phyloP scores from a whole-genome alignment of 2,113 vertebrate species.

The Cheilinus undulatus region DNA sequence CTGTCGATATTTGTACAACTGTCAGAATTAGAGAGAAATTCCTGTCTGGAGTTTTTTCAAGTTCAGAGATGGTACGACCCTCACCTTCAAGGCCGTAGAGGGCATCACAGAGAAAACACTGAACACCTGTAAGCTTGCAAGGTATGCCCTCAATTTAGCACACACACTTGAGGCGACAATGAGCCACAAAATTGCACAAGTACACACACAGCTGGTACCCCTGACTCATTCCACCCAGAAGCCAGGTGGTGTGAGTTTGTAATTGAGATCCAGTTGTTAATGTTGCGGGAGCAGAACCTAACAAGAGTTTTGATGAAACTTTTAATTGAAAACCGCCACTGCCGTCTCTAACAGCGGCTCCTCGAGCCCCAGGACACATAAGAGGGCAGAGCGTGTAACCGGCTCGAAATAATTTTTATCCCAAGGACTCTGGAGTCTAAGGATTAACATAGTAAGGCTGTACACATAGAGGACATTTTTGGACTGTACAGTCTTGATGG shows the following conservation, averaged over 20 bases:
- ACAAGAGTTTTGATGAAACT: conserved; percentile 60
- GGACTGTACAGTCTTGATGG: too few species aligned
- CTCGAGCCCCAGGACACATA: conserved; percentile 18
- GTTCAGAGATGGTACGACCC: conserved; percentile 10
- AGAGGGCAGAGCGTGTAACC: conserved; percentile 23
- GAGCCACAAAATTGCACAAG: conserved; percentile 18
- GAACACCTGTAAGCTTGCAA: conserved; percentile 51
- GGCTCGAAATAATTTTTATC: conserved; percentile 39
- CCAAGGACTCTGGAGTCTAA: conserved; percentile 10
- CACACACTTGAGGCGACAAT: conserved; percentile 19
- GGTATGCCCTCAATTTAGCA: conserved; percentile 53
- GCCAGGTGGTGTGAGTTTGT: conserved; percentile 53
- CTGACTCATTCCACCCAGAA: conserved; percentile 33
- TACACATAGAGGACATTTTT: background rate
- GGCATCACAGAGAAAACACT: conserved; percentile 28
- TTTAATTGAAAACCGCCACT: conserved; percentile 71
- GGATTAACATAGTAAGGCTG: conserved; percentile 41
- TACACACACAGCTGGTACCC: conserved; percentile 49
- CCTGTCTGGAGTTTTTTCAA: conserved; percentile 17
- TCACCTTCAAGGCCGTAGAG: conserved; percentile 35
- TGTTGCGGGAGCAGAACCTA: conserved; percentile 43
- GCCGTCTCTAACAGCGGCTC: conserved; percentile 27
- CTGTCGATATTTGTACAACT: conserved; percentile 28
- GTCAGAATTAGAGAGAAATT: conserved; percentile 42
- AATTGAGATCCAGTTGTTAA: conserved; percentile 52